Percentiles rank a stretch among this genome's conserved stretches.
Evolutionary conservation across 2,888 invertebrate species (phyloP).

Genomic region (Pollenia angustigena): DNA sequence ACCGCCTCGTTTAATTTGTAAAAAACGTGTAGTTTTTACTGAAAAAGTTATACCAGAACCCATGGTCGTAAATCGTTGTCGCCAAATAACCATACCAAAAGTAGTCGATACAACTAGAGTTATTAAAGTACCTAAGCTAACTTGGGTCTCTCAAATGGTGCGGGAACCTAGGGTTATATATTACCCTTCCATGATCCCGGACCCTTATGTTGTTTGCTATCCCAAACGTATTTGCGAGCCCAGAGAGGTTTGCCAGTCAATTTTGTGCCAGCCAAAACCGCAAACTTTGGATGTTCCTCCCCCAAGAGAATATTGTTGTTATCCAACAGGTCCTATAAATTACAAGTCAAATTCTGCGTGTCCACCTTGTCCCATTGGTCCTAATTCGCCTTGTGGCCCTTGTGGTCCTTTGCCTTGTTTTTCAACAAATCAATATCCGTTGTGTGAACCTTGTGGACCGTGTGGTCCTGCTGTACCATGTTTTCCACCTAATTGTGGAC

Average conservation of each 20-base stretch:
- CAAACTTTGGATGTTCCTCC: conserved; percentile 82
- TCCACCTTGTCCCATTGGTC: conserved; percentile 79
- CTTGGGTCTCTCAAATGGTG: conserved; percentile 81
- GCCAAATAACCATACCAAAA: conserved; percentile 81
- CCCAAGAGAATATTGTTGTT: conserved; percentile 82
- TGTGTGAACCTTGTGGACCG: conserved; percentile 78
- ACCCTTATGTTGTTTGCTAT: conserved; percentile 82
- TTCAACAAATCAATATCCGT: conserved; percentile 78
- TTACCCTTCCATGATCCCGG: conserved; percentile 81
- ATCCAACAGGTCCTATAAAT: conserved; percentile 81
- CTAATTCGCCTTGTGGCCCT: conserved; percentile 76
- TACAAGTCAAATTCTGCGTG: conserved; percentile 80
- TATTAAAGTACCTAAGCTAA: conserved; percentile 80
- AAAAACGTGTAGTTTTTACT: conserved; percentile 82
- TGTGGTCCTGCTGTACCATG: conserved; percentile 77
- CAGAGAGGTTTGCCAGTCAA: conserved; percentile 81
- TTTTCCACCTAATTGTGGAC: conserved; percentile 76
- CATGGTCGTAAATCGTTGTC: conserved; percentile 81
- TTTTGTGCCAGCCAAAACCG: conserved; percentile 82
- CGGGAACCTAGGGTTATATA: conserved; percentile 82
- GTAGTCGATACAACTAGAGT: conserved; percentile 81
- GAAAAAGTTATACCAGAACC: conserved; percentile 81
- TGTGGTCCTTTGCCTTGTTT: conserved; percentile 79
- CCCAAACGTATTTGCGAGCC: conserved; percentile 81
- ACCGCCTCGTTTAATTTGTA: conserved; percentile 81